A percentile compares a stretch with the other conserved stretches of the same genome.
Evolutionary conservation across 2,113 vertebrate genomes (phyloP).

Genomic region (Chaetodon auriga): DNA sequence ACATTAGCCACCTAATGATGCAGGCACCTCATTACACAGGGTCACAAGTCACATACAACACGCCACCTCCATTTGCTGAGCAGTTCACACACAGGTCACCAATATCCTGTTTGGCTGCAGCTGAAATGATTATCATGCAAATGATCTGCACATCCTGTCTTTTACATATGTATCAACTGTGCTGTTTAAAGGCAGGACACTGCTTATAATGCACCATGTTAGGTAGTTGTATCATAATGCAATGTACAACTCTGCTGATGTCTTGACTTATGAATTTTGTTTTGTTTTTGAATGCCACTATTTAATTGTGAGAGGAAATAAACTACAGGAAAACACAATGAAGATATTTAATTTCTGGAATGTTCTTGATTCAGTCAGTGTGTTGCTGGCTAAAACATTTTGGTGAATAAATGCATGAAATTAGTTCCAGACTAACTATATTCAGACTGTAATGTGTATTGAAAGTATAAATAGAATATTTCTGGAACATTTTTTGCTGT

Average conservation of each 20-base stretch:
- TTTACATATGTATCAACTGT: background rate
- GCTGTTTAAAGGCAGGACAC: background rate
- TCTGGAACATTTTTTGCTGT: background rate
- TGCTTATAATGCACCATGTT: background rate
- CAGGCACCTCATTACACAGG: constrained; percentile 10
- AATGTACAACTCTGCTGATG: background rate
- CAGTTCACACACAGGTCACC: constrained; percentile 34
- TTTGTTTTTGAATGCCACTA: constrained; percentile 13
- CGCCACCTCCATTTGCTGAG: constrained; percentile 22
- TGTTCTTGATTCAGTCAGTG: constrained; percentile 26
- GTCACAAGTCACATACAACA: background rate
- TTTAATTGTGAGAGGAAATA: background rate
- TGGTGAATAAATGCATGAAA: constrained; percentile 50
- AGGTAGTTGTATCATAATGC: background rate
- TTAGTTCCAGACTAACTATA: constrained; percentile 45
- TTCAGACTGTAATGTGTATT: constrained; percentile 34
- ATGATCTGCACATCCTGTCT: background rate
- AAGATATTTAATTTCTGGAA: constrained; percentile 33
- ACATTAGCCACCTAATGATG: constrained; percentile 38
- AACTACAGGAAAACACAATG: constrained; percentile 7
- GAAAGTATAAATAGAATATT: constrained; percentile 42
- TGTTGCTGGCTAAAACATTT: constrained; percentile 28
- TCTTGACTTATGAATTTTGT: background rate
- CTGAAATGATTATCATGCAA: constrained; percentile 25
- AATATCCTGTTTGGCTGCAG: constrained; percentile 17